phyloP scores from a whole-genome alignment of 92 coral and sea anemone genomes.

The Phymanthus crucifer region DNA sequence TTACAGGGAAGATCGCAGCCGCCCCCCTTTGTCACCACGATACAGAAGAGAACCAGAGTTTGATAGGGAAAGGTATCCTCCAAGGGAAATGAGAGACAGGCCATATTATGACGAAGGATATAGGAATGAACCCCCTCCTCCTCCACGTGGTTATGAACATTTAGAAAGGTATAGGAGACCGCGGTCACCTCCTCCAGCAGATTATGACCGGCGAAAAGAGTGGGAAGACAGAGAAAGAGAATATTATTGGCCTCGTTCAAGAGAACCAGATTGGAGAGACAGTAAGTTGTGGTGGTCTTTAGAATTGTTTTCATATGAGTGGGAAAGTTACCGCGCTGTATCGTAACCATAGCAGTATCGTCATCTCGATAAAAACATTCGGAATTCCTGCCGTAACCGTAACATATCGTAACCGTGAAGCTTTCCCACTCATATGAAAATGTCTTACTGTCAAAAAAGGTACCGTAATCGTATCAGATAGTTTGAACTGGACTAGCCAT shows the following conservation, averaged over 20 bases:
- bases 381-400: no score
- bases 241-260: conserved; percentile 43
- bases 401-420: no score
- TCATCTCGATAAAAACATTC: no score
- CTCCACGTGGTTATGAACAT: conserved; percentile 48
- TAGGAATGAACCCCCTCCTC: conserved; percentile 70
- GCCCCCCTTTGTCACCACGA: conserved; percentile 58
- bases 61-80: conserved; percentile 37
- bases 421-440: no score
- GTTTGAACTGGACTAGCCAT: no score
- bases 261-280: conserved; percentile 73
- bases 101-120: conserved; percentile 53
- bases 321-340: no score
- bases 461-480: no score
- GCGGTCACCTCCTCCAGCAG: conserved; percentile 52
- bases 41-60: conserved; percentile 58
- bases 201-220: conserved; percentile 38
- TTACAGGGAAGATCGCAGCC: conserved; percentile 45
- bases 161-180: conserved; percentile 67
- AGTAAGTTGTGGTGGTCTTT: conserved; percentile 27
- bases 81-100: conserved; percentile 31
- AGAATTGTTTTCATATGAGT: background rate
- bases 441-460: no score
- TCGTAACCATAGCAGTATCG: no score
- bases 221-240: conserved; percentile 60